phyloP scores from a whole-genome alignment of 1,140 invertebrate genomes.

The Ceratoteleas bidentatus region DNA sequence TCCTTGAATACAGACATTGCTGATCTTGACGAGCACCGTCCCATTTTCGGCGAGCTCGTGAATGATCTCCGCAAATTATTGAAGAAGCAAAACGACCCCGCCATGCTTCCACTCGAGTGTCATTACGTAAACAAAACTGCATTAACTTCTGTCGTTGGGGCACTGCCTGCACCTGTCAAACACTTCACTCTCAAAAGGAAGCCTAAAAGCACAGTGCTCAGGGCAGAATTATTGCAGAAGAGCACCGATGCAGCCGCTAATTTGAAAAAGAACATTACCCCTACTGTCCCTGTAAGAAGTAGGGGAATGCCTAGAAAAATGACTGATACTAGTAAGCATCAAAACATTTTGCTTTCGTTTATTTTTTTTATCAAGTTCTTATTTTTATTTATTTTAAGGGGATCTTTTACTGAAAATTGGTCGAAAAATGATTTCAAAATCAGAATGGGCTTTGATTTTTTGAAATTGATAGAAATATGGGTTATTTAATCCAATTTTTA shows the following conservation, averaged over 20 bases:
- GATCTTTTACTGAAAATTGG: no score
- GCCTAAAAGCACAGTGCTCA: conserved; percentile 95
- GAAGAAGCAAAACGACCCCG: conserved; percentile 92
- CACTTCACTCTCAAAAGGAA: conserved; percentile 97
- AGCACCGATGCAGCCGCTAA: conserved; percentile 93
- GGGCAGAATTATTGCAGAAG: conserved; percentile 95
- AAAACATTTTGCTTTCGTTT: no score
- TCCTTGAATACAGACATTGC: conserved; percentile 92
- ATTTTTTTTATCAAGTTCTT: no score
- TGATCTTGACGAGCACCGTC: conserved; percentile 92
- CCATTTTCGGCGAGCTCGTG: conserved; percentile 94
- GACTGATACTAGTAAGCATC: no score
- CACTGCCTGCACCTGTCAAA: conserved; percentile 87
- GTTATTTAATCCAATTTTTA: no score
- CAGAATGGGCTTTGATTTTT: no score
- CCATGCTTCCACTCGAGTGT: conserved; percentile 96
- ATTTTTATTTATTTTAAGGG: no score
- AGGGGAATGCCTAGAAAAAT: no score
- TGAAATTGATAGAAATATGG: no score
- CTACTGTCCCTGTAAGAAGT: no score
- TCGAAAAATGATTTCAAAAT: no score
- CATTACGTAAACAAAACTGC: conserved; percentile 97
- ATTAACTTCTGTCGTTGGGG: conserved; percentile 89
- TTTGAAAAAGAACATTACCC: conserved; percentile 93
- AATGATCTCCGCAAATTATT: conserved; percentile 92